phyloP scores from a whole-genome alignment of 2,797 vertebrate genomes.

The Balearica regulorum region DNA sequence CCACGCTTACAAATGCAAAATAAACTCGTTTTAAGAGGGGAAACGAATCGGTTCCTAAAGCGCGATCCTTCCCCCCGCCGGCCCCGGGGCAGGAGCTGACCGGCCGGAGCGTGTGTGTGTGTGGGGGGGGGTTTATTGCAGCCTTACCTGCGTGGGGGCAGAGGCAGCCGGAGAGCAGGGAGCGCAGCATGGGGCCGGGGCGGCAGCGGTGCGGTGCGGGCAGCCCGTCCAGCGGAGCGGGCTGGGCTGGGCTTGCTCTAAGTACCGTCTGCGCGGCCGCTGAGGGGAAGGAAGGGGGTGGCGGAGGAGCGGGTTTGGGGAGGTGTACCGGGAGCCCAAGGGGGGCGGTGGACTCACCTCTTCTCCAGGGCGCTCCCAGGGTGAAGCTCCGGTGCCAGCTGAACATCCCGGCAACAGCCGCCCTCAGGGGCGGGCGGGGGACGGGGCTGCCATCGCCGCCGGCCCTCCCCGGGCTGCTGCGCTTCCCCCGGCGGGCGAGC shows the following conservation, averaged over 20 bases:
- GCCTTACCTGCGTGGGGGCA: conserved; percentile 47
- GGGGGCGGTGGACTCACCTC: conserved; percentile 73
- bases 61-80: neutral
- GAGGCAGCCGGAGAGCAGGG: conserved; percentile 35
- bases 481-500: neutral
- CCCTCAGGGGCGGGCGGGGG: neutral
- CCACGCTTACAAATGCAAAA: neutral
- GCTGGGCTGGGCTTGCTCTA: neutral
- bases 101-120: no score
- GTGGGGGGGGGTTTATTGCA: accelerated
- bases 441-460: neutral
- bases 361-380: conserved; percentile 79
- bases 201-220: neutral
- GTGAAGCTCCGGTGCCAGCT: conserved; percentile 81
- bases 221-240: neutral
- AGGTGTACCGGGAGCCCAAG: neutral
- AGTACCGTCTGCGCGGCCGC: neutral
- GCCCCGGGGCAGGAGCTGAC: neutral
- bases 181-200: conserved; percentile 22
- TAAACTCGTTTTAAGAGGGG: neutral
- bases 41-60: neutral
- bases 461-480: neutral
- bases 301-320: neutral
- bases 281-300: neutral
- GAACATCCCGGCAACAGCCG: conserved; percentile 70